Evolutionary conservation across 2,797 vertebrate genomes (phyloP).

Genomic region (Dendrocincla fuliginosa): DNA sequence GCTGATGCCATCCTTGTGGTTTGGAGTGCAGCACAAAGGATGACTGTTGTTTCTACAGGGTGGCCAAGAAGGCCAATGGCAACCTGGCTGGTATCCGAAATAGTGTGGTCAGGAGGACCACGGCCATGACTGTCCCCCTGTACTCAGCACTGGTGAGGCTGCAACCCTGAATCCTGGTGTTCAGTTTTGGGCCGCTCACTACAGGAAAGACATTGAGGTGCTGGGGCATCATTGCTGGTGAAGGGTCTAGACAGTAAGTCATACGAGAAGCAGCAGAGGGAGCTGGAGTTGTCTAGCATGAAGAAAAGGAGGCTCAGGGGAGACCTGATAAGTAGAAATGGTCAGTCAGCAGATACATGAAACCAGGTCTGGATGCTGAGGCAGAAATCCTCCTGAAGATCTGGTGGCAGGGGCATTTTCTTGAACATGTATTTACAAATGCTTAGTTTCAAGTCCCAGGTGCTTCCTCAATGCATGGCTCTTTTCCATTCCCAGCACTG

Average conservation of each 20-base stretch:
- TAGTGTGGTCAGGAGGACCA: background rate
- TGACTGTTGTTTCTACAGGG: background rate
- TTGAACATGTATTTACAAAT: background rate
- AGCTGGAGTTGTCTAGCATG: background rate
- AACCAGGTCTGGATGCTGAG: background rate
- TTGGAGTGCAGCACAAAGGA: background rate
- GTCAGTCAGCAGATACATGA: background rate
- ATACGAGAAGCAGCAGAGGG: background rate
- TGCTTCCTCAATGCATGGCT: background rate
- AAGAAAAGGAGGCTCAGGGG: background rate
- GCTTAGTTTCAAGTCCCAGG: background rate
- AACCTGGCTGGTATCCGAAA: accelerated
- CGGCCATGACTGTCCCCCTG: accelerated
- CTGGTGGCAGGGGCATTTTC: background rate
- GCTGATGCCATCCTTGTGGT: background rate
- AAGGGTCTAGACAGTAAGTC: background rate
- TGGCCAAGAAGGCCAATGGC: background rate
- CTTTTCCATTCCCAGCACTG: background rate
- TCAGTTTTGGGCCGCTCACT: background rate
- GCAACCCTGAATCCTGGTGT: background rate
- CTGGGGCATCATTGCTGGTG: accelerated
- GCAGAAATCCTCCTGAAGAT: background rate
- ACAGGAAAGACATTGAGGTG: accelerated
- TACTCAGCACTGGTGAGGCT: accelerated
- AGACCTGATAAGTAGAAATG: background rate